Evolutionary conservation across 2,113 vertebrate species (phyloP).

Genomic region (Oreotrochilus melanogaster): DNA sequence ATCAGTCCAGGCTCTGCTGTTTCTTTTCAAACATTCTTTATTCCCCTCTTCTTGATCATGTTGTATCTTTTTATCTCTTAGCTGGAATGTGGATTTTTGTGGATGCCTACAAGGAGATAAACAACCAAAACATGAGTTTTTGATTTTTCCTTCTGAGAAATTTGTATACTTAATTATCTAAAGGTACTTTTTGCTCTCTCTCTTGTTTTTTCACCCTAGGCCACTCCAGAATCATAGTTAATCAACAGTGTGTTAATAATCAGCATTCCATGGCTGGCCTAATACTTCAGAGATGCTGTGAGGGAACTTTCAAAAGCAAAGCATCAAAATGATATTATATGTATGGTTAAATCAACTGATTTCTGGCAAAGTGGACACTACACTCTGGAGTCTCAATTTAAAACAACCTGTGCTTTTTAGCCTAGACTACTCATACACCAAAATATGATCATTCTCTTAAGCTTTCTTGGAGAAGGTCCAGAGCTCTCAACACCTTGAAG

Average conservation of each 20-base stretch:
- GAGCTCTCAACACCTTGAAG: conserved; percentile 48
- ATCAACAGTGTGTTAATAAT: neutral
- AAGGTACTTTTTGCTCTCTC: neutral
- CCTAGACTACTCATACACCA: neutral
- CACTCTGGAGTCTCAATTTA: neutral
- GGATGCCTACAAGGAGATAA: neutral
- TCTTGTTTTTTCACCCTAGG: neutral
- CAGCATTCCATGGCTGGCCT: neutral
- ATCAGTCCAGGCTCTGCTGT: conserved; percentile 16
- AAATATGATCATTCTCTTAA: neutral
- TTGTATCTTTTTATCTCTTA: conserved; percentile 21
- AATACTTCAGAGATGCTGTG: neutral
- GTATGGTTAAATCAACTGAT: neutral
- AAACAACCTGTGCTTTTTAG: fast-evolving
- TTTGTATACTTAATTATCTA: neutral
- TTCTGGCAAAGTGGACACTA: neutral
- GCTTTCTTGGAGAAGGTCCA: conserved; percentile 40
- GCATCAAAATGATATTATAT: neutral
- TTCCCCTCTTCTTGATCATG: neutral
- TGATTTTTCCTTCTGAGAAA: neutral
- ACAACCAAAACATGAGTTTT: neutral
- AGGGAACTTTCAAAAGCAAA: neutral
- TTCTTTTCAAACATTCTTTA: conserved; percentile 49
- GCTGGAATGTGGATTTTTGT: neutral
- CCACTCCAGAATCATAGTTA: neutral